Base-by-base conservation (phyloP, 1,140 invertebrate genomes). In the Leptinotarsa texana region DNA sequence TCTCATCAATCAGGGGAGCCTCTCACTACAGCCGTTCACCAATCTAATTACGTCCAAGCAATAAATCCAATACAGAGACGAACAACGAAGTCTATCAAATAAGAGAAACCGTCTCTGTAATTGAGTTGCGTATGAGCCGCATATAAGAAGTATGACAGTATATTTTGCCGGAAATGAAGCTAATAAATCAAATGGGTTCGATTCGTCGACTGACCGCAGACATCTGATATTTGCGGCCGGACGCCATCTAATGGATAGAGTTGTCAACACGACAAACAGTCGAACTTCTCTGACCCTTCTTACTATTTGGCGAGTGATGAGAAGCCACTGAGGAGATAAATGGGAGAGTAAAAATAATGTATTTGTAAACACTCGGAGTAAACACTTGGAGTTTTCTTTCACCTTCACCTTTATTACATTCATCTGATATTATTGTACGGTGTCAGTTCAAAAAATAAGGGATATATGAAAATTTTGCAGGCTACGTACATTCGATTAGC, bases 101-200 rank as follows among this genome's bases (percentile, higher is more conserved):
- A 71, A 73, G 21, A 73, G 51, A 70, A 61, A 51, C 65, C 33
- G n/a, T 74, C 33, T 69, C 51, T 69, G 74, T 79, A 79, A 80
- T 79, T 77, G 79, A 80, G 77, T 80, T 80, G 79, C 75, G 72
- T 76, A 73, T 73, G 75, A 62, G 75, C 63, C 67, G 0, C 33
- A 70, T 72, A 78, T 72, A 75, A 78, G 74, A 80, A 75, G 73
- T 81, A 81, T 77, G 77, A 79, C 72, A 74, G 69, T 63, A 76
- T 74, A 81, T 79, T 77, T 61, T 63, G 63, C 73, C 78, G 78
- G 78, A 79, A 81, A 81, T 81, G 79, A 81, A 80, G 78, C 71
- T 77, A 81, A 81, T 81, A 81, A 81, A 81, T 81, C 80, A 81
- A 80, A 81, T 77, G 74, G 77, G 78, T 80, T 81, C 79, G 79